Base-by-base conservation (phyloP, 2,888 invertebrate genomes). In the Loripinus fragilis region DNA sequence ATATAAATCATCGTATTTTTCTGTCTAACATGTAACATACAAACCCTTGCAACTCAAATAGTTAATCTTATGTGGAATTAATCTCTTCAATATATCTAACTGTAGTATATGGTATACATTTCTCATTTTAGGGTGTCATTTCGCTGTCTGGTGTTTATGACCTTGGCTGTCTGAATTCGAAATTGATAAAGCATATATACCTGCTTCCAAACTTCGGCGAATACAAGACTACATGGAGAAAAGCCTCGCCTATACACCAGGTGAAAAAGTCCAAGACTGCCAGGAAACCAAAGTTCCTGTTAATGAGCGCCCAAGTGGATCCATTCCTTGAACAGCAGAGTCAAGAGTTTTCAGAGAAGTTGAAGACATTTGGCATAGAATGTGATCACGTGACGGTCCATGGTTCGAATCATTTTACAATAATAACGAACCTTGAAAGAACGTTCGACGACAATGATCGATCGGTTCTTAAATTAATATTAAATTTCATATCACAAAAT, bases 121-220 rank as follows among this genome's bases (percentile, higher is more conserved):
- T 48, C 48, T 48, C 48, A 48, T 88, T 88, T 48, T 83, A 89
- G 89, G 88, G 89, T 10, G 85, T 89, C 0, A 81, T 89, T 38
- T 80, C 88, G 0, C 79, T 89, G 15, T 86, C 87, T 5, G 87
- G 88, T 5, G 88, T 89, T 0, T 86, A 87, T 48, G 87, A 88
- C 64, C 73, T 88, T 10, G 72, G 66, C 23, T 81, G 78, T 30
- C 45, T 88, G 38, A 74, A 80, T 55, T 73, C 68, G 1, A 48
- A 41, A 2, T 35, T 83, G 12, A 30, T 82, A 2, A 76, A 80
- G 25, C 77, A 55, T 1, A 71, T 86, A 5, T 90, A 89, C 71
- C 84, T 89, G 1, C 67, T 80, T 17, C 89, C 88, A 20, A 78
- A 86, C 10, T 90, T 90, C 68, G 89, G 89, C 0, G 67, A 67